Conservation (phyloP, 2,797 vertebrate genomes). For the Hapalemur alaotrensis region DNA sequence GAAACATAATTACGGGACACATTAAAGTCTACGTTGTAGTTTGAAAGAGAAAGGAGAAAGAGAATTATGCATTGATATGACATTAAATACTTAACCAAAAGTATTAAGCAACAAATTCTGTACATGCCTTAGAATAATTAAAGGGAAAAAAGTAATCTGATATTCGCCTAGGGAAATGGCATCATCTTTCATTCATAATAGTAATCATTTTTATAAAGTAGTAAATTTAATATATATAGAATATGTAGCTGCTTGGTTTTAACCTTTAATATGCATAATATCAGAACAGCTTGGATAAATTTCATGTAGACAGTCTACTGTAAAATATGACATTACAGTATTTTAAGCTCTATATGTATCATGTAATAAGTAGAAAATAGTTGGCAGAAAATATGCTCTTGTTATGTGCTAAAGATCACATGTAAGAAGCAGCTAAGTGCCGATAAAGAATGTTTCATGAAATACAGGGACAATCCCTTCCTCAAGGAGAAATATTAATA, state of each 20-base stretch:
- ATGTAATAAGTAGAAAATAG: not conserved
- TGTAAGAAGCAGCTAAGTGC: not conserved
- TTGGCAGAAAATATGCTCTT: slow-evolving; percentile 43
- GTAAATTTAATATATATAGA: not conserved
- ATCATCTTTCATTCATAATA: slow-evolving; percentile 30
- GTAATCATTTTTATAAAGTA: not conserved
- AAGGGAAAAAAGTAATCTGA: not conserved
- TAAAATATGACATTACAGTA: not conserved
- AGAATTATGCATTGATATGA: not conserved
- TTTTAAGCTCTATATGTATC: not conserved
- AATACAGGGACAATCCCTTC: not conserved
- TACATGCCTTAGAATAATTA: slow-evolving; percentile 4
- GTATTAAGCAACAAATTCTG: not conserved
- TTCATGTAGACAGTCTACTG: not conserved
- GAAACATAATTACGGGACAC: not conserved
- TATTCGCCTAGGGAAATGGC: not conserved
- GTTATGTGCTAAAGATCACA: not conserved
- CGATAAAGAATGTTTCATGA: slow-evolving; percentile 3
- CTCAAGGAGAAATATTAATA: not conserved
- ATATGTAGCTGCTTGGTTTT: not conserved
- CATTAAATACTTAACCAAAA: not conserved
- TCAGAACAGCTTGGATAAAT: slow-evolving; percentile 35
- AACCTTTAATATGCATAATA: not conserved
- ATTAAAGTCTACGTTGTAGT: fast-evolving
- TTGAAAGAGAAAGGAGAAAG: not conserved